Percentiles rank a stretch among this genome's conserved stretches.
Conservation (phyloP, 2,113 vertebrate genomes). For the Microcebus ravelobensis region DNA sequence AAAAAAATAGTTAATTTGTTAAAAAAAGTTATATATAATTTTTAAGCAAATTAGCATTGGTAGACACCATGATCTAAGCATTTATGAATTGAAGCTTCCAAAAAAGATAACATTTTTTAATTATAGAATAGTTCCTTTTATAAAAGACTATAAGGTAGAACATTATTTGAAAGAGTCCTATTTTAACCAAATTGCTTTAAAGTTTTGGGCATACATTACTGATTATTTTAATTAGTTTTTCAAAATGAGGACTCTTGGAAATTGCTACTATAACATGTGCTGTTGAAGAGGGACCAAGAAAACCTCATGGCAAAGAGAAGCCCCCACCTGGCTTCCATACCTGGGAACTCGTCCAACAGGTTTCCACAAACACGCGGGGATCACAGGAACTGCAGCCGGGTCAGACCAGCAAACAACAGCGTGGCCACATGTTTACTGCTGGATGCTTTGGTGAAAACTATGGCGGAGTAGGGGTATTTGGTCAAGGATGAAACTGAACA, state of each 20-base stretch:
- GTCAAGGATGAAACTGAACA: background rate
- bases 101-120: background rate
- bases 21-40: background rate
- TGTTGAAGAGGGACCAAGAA: background rate
- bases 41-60: background rate
- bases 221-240: background rate
- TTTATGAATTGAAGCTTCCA: background rate
- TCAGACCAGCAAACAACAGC: too few species aligned
- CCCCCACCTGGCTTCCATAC: rapidly evolving
- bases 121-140: background rate
- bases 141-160: background rate
- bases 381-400: background rate
- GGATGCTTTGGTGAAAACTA: background rate
- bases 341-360: rapidly evolving
- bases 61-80: background rate
- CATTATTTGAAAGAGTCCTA: background rate
- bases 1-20: background rate
- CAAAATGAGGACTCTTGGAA: background rate
- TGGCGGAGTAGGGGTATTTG: background rate
- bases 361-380: background rate
- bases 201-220: background rate
- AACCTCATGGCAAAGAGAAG: background rate
- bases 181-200: background rate
- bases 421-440: rapidly evolving
- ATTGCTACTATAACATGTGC: background rate